Conservation (phyloP, 92 coral and sea anemone genomes). For the Epizoanthus ramosus region DNA sequence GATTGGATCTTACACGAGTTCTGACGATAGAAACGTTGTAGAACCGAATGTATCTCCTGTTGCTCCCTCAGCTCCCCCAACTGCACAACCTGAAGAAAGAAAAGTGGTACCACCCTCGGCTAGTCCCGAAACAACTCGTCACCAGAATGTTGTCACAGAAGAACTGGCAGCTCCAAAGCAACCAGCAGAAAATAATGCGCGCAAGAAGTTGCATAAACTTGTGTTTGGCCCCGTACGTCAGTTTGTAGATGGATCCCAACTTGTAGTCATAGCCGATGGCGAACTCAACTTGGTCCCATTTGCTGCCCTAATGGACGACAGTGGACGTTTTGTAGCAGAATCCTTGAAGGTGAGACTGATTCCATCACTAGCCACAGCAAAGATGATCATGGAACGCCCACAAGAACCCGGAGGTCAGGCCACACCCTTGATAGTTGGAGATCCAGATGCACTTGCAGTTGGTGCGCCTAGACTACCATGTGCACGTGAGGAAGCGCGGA, state of each 20-base stretch:
- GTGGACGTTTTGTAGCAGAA: not conserved
- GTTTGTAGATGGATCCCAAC: not conserved
- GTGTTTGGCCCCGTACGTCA: not conserved
- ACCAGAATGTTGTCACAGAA: not conserved
- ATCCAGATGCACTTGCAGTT: not conserved
- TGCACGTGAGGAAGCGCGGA: not conserved
- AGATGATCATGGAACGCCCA: not conserved
- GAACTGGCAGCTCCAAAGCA: not conserved
- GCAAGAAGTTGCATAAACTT: not conserved
- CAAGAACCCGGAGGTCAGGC: not conserved
- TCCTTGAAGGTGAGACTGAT: not conserved
- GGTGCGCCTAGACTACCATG: not conserved
- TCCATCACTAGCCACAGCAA: not conserved
- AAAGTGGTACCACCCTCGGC: too few relatives aligned
- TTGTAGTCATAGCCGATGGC: not conserved
- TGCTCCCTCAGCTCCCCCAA: too few relatives aligned
- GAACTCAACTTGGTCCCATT: not conserved
- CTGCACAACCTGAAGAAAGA: too few relatives aligned
- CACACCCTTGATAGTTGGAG: not conserved
- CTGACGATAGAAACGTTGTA: too few relatives aligned
- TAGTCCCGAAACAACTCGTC: not conserved
- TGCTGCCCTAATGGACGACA: not conserved
- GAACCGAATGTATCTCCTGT: too few relatives aligned
- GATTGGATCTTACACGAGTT: not conserved
- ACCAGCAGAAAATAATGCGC: not conserved